phyloP scores from a whole-genome alignment of 2,888 invertebrate species.

The Ormyrus nitidulus region DNA sequence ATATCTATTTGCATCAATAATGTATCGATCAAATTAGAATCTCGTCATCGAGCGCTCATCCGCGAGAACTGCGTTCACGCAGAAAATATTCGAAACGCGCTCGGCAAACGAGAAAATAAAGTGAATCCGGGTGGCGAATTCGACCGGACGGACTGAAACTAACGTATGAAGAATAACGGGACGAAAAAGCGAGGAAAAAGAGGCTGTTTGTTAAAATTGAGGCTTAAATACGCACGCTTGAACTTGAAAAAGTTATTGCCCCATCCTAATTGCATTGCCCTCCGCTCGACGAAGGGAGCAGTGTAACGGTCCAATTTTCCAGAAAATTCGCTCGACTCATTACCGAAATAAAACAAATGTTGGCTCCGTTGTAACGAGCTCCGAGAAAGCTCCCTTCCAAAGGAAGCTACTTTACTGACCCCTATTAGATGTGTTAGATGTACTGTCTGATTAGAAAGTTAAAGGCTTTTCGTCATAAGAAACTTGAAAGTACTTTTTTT shows the following conservation, averaged over 20 bases:
- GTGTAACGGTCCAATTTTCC: constrained; percentile 39
- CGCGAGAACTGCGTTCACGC: too few species aligned
- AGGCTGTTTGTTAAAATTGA: neutral
- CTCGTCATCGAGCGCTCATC: neutral
- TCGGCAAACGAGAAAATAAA: too few species aligned
- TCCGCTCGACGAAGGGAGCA: constrained; percentile 5
- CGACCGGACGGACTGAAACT: too few species aligned
- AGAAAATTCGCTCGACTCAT: constrained; percentile 31
- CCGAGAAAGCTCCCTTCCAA: constrained; percentile 13
- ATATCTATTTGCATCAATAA: neutral
- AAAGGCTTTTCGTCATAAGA: too few species aligned
- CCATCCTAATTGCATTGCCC: constrained; percentile 34
- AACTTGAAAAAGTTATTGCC: constrained; percentile 36
- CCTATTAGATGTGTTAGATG: constrained; percentile 57
- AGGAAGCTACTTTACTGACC: neutral
- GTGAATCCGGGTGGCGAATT: too few species aligned
- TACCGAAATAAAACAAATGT: constrained; percentile 44
- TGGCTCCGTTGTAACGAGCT: constrained; percentile 21
- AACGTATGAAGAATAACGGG: too few species aligned
- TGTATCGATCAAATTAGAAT: neutral
- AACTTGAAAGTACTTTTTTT: too few species aligned
- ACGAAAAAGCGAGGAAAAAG: too few species aligned
- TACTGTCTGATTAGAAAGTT: neutral
- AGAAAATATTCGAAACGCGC: too few species aligned
- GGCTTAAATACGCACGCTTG: constrained; percentile 25